Evolutionary conservation across 2,113 vertebrate genomes (phyloP).

Genomic region (Numida meleagris): DNA sequence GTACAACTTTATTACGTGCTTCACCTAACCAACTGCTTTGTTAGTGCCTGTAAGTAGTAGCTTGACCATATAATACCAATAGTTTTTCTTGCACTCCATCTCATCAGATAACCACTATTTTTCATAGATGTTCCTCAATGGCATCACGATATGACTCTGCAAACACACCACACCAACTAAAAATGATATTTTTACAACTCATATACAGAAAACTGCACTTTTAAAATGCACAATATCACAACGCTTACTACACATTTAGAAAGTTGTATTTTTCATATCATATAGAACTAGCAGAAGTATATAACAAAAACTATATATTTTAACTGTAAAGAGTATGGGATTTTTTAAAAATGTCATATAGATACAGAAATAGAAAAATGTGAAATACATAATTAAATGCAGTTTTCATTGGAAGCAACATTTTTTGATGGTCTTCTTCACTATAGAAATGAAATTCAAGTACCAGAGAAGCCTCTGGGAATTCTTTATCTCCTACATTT

Average conservation of each 20-base stretch:
- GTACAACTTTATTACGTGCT: neutral
- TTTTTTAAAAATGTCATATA: neutral
- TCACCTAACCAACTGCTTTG: neutral
- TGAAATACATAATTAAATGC: neutral
- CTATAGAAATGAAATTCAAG: neutral
- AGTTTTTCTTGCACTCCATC: neutral
- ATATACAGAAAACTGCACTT: neutral
- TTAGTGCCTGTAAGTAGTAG: neutral
- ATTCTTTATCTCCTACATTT: neutral
- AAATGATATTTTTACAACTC: neutral
- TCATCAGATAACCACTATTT: neutral
- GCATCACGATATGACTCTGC: neutral
- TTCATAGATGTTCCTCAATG: neutral
- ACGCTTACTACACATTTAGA: neutral
- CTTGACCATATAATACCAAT: neutral
- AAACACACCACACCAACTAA: neutral
- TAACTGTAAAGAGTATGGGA: neutral
- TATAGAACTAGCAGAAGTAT: neutral
- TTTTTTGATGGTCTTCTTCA: neutral
- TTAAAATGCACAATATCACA: neutral
- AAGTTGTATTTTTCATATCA: neutral
- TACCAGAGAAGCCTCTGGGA: neutral
- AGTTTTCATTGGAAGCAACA: neutral
- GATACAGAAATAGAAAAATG: neutral
- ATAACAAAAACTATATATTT: neutral